phyloP scores from a whole-genome alignment of 2,113 vertebrate species.

The Seriola quinqueradiata region DNA sequence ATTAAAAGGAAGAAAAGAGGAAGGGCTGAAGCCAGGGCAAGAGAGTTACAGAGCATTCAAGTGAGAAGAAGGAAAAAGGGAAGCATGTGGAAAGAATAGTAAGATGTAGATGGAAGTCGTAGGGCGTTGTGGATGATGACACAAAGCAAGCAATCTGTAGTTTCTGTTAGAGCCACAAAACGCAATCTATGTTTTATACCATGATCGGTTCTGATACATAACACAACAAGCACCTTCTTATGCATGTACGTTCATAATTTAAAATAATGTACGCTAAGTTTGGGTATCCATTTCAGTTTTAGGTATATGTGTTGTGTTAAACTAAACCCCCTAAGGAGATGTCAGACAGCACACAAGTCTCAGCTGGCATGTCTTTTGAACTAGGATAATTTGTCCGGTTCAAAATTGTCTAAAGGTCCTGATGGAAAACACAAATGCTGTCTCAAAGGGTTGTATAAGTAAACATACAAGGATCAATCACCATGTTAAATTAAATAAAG shows the following conservation, averaged over 20 bases:
- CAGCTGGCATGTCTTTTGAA: not conserved
- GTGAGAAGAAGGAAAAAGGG: not conserved
- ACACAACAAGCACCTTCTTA: not conserved
- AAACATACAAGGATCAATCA: not conserved
- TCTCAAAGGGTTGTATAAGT: not conserved
- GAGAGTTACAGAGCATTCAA: not conserved
- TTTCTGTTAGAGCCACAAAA: not conserved
- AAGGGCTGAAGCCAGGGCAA: not conserved
- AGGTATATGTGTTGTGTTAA: not conserved
- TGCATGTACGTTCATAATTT: not conserved
- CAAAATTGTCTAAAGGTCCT: too few species aligned
- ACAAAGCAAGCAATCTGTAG: not conserved
- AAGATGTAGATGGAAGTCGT: constrained; percentile 3
- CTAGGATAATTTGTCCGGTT: too few species aligned
- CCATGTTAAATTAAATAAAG: not conserved
- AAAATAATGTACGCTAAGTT: not conserved
- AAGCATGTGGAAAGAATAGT: not conserved
- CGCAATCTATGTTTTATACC: not conserved
- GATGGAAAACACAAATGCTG: too few species aligned
- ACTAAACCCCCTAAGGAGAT: not conserved
- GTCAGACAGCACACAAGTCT: not conserved
- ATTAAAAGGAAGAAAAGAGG: constrained; percentile 59
- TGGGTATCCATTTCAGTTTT: not conserved
- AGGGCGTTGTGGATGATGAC: not conserved
- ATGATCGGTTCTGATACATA: too few species aligned